phyloP scores from a whole-genome alignment of 2,113 vertebrate genomes.

The Hippocampus guttulatus region DNA sequence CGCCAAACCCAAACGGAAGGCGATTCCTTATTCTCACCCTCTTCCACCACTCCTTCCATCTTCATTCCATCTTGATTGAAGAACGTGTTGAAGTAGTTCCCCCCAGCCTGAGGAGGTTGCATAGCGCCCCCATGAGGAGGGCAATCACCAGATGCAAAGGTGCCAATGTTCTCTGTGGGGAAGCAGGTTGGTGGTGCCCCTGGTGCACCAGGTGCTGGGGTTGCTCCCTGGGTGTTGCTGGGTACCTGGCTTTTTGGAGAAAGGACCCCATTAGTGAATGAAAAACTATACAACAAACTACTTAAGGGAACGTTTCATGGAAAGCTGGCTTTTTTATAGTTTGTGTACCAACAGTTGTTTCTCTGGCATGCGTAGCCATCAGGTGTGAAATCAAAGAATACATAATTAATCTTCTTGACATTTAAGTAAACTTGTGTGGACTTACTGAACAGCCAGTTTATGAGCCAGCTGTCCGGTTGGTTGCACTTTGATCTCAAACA shows the following conservation, averaged over 20 bases:
- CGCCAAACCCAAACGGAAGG: no score
- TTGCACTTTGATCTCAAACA: slow-evolving; percentile 93
- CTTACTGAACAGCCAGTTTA: slow-evolving; percentile 86
- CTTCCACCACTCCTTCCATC: slow-evolving; percentile 70
- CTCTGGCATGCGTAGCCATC: neutral
- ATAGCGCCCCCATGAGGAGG: slow-evolving; percentile 77
- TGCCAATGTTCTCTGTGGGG: slow-evolving; percentile 75
- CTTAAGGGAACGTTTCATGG: neutral
- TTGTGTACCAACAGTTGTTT: neutral
- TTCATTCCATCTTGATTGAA: slow-evolving; percentile 81
- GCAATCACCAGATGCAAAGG: slow-evolving; percentile 75
- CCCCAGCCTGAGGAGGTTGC: slow-evolving; percentile 68
- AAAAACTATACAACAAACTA: neutral
- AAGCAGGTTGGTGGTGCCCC: slow-evolving; percentile 70
- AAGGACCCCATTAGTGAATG: neutral
- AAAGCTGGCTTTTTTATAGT: neutral
- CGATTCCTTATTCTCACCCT: slow-evolving; percentile 45
- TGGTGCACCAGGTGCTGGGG: slow-evolving; percentile 58
- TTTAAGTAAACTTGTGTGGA: neutral
- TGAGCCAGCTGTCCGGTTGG: slow-evolving; percentile 90
- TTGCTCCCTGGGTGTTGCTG: slow-evolving; percentile 47
- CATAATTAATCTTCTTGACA: neutral
- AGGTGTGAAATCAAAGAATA: neutral
- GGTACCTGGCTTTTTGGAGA: slow-evolving; percentile 64
- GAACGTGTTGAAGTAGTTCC: slow-evolving; percentile 84